These are phyloP conservation scores for Chrysolina americana DNA, from an alignment of 2,888 invertebrate species.

Conservation along the genomic window DNA sequence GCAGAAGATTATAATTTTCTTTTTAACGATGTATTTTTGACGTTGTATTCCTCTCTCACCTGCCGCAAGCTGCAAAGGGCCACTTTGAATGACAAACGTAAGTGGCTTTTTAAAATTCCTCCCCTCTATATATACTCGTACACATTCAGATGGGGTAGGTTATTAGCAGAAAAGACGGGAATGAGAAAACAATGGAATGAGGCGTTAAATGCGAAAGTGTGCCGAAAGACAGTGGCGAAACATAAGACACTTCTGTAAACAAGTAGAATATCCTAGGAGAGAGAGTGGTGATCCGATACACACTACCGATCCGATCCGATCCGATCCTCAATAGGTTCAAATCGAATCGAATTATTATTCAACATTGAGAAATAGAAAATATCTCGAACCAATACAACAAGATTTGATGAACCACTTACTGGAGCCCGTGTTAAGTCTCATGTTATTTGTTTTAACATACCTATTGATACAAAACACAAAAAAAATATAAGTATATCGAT, in stretches of 20 bases:
- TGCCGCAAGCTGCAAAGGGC: constrained; percentile 51
- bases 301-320: too few relatives aligned
- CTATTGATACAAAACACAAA: too few relatives aligned
- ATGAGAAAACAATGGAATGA: constrained; percentile 62
- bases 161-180: constrained; percentile 65
- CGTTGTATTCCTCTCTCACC: constrained; percentile 45
- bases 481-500: too few relatives aligned
- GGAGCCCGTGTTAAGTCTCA: too few relatives aligned
- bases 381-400: too few relatives aligned
- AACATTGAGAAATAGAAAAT: too few relatives aligned
- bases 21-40: constrained; percentile 49
- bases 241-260: constrained; percentile 52
- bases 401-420: too few relatives aligned
- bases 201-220: constrained; percentile 42
- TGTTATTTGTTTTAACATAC: too few relatives aligned
- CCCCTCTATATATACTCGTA: constrained; percentile 60
- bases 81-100: constrained; percentile 66
- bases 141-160: constrained; percentile 61
- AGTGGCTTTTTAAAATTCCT: constrained; percentile 66
- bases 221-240: constrained; percentile 63
- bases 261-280: too few relatives aligned
- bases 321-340: too few relatives aligned
- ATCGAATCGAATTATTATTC: too few relatives aligned
- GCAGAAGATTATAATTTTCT: constrained; percentile 50
- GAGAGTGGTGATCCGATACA: too few relatives aligned